These are phyloP conservation scores for Falco naumanni DNA, from an alignment of 2,797 vertebrate species.

Conservation along the genomic window DNA sequence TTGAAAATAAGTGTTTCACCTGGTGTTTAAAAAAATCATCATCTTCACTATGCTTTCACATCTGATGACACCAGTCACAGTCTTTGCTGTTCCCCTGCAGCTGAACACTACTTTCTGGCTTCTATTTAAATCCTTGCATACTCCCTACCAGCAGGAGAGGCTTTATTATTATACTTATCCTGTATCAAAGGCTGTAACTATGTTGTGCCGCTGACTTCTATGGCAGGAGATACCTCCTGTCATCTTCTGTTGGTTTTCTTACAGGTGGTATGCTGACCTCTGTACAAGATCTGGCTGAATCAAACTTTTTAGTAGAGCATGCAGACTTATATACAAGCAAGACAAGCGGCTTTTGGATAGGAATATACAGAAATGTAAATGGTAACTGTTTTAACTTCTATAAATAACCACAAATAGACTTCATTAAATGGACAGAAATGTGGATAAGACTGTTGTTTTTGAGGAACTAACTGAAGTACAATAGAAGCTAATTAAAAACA, in stretches of 20 bases:
- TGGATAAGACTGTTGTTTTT: neutral
- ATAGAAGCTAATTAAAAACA: neutral
- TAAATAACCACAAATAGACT: neutral
- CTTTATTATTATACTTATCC: neutral
- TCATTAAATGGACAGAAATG: neutral
- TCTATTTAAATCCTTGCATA: neutral
- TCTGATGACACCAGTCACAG: neutral
- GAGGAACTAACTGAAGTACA: neutral
- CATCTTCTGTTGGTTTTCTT: neutral
- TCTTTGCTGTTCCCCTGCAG: neutral
- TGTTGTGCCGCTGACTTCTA: neutral
- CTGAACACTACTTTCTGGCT: neutral
- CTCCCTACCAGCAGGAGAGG: neutral
- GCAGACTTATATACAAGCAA: slow-evolving; percentile 77
- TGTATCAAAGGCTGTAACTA: neutral
- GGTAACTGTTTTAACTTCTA: slow-evolving; percentile 61
- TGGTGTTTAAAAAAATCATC: neutral
- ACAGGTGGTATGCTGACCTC: slow-evolving; percentile 80
- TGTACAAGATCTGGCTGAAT: slow-evolving; percentile 79
- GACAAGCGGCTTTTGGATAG: slow-evolving; percentile 83
- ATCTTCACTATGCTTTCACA: neutral
- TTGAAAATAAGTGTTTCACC: neutral
- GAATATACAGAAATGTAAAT: slow-evolving; percentile 80
- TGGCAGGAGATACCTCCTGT: neutral
- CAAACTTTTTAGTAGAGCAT: slow-evolving; percentile 78